Evolutionary conservation across 2,797 vertebrate genomes (phyloP).

Genomic region (Microchirus variegatus): DNA sequence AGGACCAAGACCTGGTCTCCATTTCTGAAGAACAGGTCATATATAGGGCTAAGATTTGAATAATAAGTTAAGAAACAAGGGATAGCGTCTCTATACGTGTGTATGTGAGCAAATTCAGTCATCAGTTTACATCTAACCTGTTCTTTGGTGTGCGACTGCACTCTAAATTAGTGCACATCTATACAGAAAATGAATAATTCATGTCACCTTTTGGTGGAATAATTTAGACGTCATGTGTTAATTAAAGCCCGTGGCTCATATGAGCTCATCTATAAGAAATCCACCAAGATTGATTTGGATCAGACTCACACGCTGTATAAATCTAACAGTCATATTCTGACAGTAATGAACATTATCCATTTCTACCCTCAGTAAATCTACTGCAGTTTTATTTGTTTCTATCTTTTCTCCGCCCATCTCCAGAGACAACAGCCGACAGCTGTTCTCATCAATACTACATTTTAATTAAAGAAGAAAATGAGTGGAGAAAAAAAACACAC

Average conservation of each 20-base stretch:
- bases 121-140: not conserved
- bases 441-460: constrained; percentile 39
- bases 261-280: constrained; percentile 38
- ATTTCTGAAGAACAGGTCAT: too few relatives aligned
- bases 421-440: constrained; percentile 35
- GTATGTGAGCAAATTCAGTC: not conserved
- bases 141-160: not conserved
- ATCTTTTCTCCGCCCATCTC: not conserved
- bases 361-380: constrained; percentile 17
- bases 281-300: constrained; percentile 29
- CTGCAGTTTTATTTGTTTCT: not conserved
- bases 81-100: not conserved
- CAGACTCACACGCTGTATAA: constrained; percentile 25
- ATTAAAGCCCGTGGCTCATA: constrained; percentile 36
- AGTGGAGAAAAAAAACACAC: not conserved
- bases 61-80: constrained; percentile 7
- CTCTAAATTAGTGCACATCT: constrained; percentile 9
- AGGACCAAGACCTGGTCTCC: too few relatives aligned
- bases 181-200: constrained; percentile 15
- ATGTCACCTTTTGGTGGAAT: constrained; percentile 1
- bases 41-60: constrained; percentile 10
- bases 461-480: constrained; percentile 33
- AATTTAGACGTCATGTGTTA: constrained; percentile 25
- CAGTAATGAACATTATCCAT: constrained; percentile 37
- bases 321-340: constrained; percentile 29